Evolutionary conservation across 2,797 vertebrate species (phyloP).

Genomic region (Xyrichtys novacula): DNA sequence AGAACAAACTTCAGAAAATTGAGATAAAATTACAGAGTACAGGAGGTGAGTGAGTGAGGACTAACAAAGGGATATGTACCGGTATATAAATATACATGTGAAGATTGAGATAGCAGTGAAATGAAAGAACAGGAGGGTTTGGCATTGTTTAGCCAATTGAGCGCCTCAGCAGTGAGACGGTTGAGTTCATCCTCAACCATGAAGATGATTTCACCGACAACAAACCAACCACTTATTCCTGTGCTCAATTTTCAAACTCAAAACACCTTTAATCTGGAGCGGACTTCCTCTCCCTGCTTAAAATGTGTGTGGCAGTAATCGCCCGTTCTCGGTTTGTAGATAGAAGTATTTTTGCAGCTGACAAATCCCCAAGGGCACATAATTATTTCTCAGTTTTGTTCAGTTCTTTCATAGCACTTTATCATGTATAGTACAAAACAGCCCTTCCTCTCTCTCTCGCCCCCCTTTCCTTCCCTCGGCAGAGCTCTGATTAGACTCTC

Average conservation of each 20-base stretch:
- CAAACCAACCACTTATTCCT: conserved; percentile 50
- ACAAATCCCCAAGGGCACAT: conserved; percentile 70
- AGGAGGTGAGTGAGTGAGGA: no score
- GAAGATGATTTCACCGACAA: conserved; percentile 42
- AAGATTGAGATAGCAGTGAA: no score
- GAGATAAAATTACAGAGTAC: no score
- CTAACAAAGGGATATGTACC: no score
- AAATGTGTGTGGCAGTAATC: conserved; percentile 71
- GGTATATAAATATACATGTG: no score
- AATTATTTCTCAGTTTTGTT: conserved; percentile 78
- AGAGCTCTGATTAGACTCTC: conserved; percentile 60
- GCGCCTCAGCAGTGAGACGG: neutral
- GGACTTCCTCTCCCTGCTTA: conserved; percentile 39
- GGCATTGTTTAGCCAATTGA: conserved; percentile 1
- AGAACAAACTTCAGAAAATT: no score
- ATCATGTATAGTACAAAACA: conserved; percentile 64
- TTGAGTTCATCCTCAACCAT: conserved; percentile 30
- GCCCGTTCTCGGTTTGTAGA: conserved; percentile 67
- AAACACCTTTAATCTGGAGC: conserved; percentile 66
- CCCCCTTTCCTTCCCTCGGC: conserved; percentile 7
- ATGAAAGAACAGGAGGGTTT: no score
- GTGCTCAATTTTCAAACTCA: conserved; percentile 49
- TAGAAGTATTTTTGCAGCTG: conserved; percentile 67
- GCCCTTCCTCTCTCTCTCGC: no score
- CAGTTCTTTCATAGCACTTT: conserved; percentile 60